Conservation (phyloP, 2,888 invertebrate species). For the Zelleria hepariella region DNA sequence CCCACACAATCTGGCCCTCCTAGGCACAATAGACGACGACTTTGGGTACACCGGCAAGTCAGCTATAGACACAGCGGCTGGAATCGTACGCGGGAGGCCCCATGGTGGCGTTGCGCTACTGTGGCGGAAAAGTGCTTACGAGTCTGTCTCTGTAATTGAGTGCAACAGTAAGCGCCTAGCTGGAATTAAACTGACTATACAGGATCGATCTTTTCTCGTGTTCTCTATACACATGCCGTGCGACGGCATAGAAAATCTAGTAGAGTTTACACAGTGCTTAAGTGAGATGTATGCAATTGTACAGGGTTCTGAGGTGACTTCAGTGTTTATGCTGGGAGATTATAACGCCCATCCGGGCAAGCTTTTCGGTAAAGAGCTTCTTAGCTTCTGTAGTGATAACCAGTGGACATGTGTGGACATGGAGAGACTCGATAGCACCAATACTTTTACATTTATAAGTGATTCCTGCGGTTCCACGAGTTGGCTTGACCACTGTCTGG, state of each 20-base stretch:
- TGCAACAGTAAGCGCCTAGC: slow-evolving; percentile 1
- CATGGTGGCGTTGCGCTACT: slow-evolving; percentile 7
- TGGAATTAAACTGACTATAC: neutral
- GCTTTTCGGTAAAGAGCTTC: too few relatives aligned
- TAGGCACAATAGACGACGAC: neutral
- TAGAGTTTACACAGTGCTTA: too few relatives aligned
- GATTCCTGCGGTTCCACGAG: too few relatives aligned
- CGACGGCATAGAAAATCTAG: neutral
- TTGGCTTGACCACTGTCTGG: too few relatives aligned
- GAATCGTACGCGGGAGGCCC: slow-evolving; percentile 5
- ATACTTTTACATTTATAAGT: too few relatives aligned
- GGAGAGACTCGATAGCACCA: too few relatives aligned
- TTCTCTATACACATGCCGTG: slow-evolving; percentile 6
- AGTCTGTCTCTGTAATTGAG: neutral
- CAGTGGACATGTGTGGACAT: too few relatives aligned
- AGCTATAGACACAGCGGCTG: slow-evolving; percentile 5
- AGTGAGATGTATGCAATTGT: too few relatives aligned
- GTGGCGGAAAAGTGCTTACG: slow-evolving; percentile 5
- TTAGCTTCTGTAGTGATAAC: too few relatives aligned
- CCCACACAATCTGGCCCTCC: slow-evolving; percentile 4
- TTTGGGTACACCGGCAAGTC: slow-evolving; percentile 6
- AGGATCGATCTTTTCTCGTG: neutral
- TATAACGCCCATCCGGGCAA: too few relatives aligned
- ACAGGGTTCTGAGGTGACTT: too few relatives aligned
- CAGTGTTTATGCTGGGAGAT: too few relatives aligned